These are phyloP conservation scores for Nymphalis c-album DNA, from an alignment of 2,888 invertebrate genomes.

Conservation along the genomic window DNA sequence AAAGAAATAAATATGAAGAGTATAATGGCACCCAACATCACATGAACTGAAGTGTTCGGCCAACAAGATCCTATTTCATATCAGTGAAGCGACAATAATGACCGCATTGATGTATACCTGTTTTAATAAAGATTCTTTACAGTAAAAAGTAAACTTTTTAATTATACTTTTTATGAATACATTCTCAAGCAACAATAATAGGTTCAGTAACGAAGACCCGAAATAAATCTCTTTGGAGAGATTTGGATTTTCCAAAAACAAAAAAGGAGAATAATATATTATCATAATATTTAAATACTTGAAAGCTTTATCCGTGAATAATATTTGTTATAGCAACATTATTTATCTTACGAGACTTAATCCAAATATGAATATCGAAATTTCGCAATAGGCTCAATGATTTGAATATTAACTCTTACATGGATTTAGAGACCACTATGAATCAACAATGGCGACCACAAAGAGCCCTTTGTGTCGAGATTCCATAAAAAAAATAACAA, in stretches of 20 bases:
- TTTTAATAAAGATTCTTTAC: conserved; percentile 16
- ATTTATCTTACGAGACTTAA: not conserved
- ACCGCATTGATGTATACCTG: conserved; percentile 22
- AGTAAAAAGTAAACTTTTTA: not conserved
- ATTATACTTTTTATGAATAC: not conserved
- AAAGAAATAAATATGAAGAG: conserved; percentile 3
- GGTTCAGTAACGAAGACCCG: no score
- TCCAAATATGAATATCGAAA: conserved; percentile 13
- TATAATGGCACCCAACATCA: conserved; percentile 7
- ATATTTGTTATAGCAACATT: no score
- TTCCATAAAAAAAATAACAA: conserved; percentile 67
- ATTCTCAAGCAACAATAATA: not conserved
- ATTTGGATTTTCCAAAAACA: no score
- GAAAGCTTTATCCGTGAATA: no score
- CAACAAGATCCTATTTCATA: conserved; percentile 61
- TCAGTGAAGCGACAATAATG: conserved; percentile 32
- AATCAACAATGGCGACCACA: conserved; percentile 47
- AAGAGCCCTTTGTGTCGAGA: conserved; percentile 58
- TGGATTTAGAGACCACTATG: conserved; percentile 57
- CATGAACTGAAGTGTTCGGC: conserved; percentile 48
- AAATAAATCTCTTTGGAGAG: no score
- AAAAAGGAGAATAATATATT: no score
- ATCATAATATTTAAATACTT: no score
- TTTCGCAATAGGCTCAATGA: conserved; percentile 36
- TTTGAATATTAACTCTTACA: conserved; percentile 44